Evolutionary conservation across 1,140 invertebrate genomes (phyloP).

Genomic region (Apolygus lucorum): DNA sequence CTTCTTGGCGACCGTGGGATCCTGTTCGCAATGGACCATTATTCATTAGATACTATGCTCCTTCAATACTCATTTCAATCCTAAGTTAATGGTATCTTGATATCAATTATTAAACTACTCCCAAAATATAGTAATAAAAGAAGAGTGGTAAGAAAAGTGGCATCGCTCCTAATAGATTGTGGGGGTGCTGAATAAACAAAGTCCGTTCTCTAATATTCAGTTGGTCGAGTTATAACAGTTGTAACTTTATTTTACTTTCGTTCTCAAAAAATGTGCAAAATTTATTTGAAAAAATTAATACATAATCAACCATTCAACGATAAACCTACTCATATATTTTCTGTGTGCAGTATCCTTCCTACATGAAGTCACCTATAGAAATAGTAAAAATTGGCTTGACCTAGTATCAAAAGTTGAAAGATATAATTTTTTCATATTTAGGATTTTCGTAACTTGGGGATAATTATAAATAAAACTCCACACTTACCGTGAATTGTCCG

Average conservation of each 20-base stretch:
- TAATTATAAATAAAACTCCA: background rate
- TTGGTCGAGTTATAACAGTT: too few relatives aligned
- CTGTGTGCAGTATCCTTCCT: too few relatives aligned
- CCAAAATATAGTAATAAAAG: background rate
- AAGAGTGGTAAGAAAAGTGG: too few relatives aligned
- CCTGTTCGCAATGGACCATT: constrained; percentile 37
- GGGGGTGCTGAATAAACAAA: too few relatives aligned
- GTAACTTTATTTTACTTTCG: too few relatives aligned
- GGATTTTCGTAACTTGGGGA: background rate
- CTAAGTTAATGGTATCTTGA: background rate
- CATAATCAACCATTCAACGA: too few relatives aligned
- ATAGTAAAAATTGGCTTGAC: background rate
- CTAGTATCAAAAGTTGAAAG: background rate
- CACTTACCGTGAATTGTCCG: constrained; percentile 19
- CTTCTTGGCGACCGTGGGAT: constrained; percentile 47
- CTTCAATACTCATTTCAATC: too few relatives aligned
- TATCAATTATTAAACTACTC: background rate
- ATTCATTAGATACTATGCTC: background rate
- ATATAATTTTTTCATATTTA: background rate
- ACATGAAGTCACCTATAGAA: background rate
- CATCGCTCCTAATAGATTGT: too few relatives aligned
- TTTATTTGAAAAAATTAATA: too few relatives aligned
- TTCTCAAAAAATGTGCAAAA: too few relatives aligned
- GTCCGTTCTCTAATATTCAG: too few relatives aligned
- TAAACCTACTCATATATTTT: too few relatives aligned